Conservation (phyloP, 2,888 invertebrate species). For the Microplitis deprimator region DNA sequence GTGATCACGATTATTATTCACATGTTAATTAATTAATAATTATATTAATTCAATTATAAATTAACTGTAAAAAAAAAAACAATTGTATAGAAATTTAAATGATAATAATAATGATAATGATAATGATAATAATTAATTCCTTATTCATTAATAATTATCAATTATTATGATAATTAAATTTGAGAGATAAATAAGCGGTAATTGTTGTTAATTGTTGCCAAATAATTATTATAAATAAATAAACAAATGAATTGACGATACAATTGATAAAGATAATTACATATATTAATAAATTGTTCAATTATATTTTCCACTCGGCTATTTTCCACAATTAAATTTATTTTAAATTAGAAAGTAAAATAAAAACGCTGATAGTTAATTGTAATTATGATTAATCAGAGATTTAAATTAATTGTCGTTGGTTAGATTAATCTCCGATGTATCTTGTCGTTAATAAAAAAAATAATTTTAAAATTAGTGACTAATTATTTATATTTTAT, state of each 20-base stretch:
- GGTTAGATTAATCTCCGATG: constrained; percentile 64
- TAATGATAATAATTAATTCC: constrained; percentile 14
- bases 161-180: constrained; percentile 33
- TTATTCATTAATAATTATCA: not conserved
- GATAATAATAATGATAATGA: constrained; percentile 2
- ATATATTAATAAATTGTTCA: constrained; percentile 38
- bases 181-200: constrained; percentile 54
- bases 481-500: not conserved
- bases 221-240: constrained; percentile 57
- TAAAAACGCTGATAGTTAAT: constrained; percentile 12
- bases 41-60: constrained; percentile 33
- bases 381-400: constrained; percentile 31
- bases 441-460: constrained; percentile 50
- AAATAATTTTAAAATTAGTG: not conserved
- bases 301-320: constrained; percentile 66
- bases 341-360: constrained; percentile 40
- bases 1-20: constrained; percentile 28
- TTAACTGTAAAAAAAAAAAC: constrained; percentile 37
- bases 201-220: constrained; percentile 71
- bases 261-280: constrained; percentile 27
- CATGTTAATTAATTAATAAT: not conserved
- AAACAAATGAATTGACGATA: constrained; percentile 35
- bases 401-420: constrained; percentile 58
- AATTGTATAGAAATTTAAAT: constrained; percentile 32
- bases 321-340: constrained; percentile 57